phyloP scores from a whole-genome alignment of 2,797 vertebrate species.

The Eulemur rubriventer region DNA sequence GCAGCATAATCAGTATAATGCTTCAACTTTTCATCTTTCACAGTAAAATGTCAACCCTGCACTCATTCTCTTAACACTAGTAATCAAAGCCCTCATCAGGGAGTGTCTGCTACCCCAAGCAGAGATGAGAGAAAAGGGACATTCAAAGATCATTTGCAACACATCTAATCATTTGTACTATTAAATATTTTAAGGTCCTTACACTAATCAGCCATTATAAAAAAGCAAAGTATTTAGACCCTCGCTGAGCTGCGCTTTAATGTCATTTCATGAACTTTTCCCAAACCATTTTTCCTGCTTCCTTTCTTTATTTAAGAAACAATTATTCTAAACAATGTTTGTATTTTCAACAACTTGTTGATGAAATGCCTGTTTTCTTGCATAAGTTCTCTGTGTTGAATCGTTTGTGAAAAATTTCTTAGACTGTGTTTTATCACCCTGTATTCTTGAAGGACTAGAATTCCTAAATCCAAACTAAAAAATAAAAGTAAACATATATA shows the following conservation, averaged over 20 bases:
- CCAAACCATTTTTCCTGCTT: neutral
- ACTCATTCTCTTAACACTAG: neutral
- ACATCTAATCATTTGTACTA: neutral
- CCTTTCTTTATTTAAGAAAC: neutral
- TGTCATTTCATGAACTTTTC: slow-evolving; percentile 38
- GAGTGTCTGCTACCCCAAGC: neutral
- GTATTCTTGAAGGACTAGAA: slow-evolving; percentile 23
- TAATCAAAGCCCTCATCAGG: slow-evolving; percentile 30
- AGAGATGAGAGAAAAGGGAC: slow-evolving; percentile 37
- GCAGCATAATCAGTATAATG: neutral
- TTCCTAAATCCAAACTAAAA: neutral
- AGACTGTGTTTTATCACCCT: neutral
- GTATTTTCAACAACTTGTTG: neutral
- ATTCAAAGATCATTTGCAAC: slow-evolving; percentile 42
- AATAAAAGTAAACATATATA: neutral
- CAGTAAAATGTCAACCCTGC: slow-evolving; percentile 34
- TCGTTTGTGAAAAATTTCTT: neutral
- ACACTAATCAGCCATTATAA: slow-evolving; percentile 26
- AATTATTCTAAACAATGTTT: neutral
- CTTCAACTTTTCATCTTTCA: slow-evolving; percentile 29
- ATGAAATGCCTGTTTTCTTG: slow-evolving; percentile 27
- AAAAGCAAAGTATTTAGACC: slow-evolving; percentile 25
- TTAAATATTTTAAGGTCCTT: slow-evolving; percentile 50
- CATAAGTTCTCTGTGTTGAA: neutral
- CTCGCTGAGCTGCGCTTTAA: slow-evolving; percentile 17